phyloP scores from a whole-genome alignment of 2,888 invertebrate genomes.

The Matsumyia berberina region DNA sequence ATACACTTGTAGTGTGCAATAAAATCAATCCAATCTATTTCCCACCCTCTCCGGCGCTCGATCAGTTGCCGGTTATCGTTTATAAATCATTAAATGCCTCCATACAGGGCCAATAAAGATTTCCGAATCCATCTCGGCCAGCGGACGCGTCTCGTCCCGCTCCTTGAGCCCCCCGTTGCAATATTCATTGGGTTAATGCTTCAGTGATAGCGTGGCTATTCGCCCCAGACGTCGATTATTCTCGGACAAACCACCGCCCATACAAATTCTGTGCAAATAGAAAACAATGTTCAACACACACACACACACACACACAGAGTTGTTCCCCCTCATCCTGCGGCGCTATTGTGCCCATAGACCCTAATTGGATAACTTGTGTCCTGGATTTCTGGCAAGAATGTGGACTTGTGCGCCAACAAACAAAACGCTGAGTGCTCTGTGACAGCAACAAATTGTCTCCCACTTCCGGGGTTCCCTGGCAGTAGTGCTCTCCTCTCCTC shows the following conservation, averaged over 20 bases:
- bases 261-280: conserved; percentile 59
- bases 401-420: conserved; percentile 62
- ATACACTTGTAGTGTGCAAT: conserved; percentile 12
- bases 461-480: conserved; percentile 64
- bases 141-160: not conserved
- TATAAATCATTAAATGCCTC: conserved; percentile 66
- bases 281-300: conserved; percentile 57
- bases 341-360: conserved; percentile 58
- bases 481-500: too few relatives aligned
- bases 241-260: conserved; percentile 36
- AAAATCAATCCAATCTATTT: conserved; percentile 27
- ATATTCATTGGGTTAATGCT: conserved; percentile 61
- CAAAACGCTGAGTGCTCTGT: conserved; percentile 63
- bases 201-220: conserved; percentile 62
- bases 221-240: conserved; percentile 46
- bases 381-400: conserved; percentile 65
- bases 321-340: conserved; percentile 39
- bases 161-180: conserved; percentile 27
- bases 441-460: conserved; percentile 74
- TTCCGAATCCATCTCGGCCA: conserved; percentile 12
- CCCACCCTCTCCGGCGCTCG: not conserved
- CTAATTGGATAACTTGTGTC: conserved; percentile 76
- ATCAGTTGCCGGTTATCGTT: conserved; percentile 42
- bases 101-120: conserved; percentile 47
- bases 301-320: not conserved